Percentiles rank a stretch among this genome's conserved stretches.
These are phyloP conservation scores for Apotomis betuletana DNA, from an alignment of 2,888 invertebrate genomes.

Conservation along the genomic window DNA sequence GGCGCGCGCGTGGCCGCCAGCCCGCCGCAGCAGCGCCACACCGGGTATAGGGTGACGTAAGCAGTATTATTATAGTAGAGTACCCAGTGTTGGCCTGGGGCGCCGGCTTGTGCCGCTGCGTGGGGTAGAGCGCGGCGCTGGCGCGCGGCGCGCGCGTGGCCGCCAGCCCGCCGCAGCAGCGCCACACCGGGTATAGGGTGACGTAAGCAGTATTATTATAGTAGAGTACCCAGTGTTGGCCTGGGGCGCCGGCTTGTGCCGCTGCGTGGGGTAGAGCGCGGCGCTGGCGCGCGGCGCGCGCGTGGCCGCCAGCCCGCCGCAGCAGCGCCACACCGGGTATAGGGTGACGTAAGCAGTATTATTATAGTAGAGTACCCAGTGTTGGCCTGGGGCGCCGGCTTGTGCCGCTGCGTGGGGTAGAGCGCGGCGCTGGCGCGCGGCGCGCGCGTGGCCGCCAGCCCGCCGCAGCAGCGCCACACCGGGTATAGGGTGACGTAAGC, in stretches of 20 bases:
- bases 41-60: too few relatives aligned
- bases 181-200: conserved; percentile 43
- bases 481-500: too few relatives aligned
- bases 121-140: conserved; percentile 41
- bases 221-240: conserved; percentile 39
- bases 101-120: not conserved
- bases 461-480: conserved; percentile 64
- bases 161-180: conserved; percentile 58
- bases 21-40: conserved; percentile 63
- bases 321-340: conserved; percentile 54
- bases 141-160: conserved; percentile 46
- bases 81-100: conserved; percentile 43
- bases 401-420: not conserved
- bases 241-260: conserved; percentile 31
- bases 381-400: conserved; percentile 41
- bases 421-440: conserved; percentile 45
- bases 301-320: conserved; percentile 52
- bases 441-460: conserved; percentile 46
- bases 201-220: too few relatives aligned
- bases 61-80: too few relatives aligned
- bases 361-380: conserved; percentile 22
- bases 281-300: conserved; percentile 46
- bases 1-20: conserved; percentile 47
- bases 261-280: conserved; percentile 34
- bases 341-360: too few relatives aligned